Percentiles rank a stretch among this genome's conserved stretches.
Conservation (phyloP, 2,113 vertebrate genomes). For the Hypanus sabinus region DNA sequence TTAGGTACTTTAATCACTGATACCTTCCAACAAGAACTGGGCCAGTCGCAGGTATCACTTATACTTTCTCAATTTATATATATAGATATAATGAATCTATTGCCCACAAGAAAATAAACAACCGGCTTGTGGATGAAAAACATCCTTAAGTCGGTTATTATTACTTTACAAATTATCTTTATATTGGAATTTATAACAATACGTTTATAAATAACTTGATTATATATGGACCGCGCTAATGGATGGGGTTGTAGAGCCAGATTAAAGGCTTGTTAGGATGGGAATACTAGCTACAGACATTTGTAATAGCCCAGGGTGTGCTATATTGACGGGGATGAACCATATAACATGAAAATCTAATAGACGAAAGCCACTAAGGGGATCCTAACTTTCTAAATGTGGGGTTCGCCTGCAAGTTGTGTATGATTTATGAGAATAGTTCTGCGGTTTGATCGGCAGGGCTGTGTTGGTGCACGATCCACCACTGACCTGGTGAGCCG, state of each 20-base stretch:
- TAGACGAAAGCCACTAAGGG: not conserved
- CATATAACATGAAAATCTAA: not conserved
- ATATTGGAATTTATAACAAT: not conserved
- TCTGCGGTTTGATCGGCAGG: not conserved
- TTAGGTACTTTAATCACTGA: not conserved
- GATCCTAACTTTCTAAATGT: not conserved
- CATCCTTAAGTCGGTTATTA: not conserved
- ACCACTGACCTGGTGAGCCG: conserved; percentile 69
- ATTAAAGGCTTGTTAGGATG: not conserved
- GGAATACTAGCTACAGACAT: not conserved
- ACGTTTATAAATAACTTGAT: not conserved
- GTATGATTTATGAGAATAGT: not conserved
- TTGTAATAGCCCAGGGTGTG: not conserved
- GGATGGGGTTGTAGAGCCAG: not conserved
- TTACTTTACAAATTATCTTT: not conserved
- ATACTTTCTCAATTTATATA: not conserved
- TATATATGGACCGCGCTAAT: not conserved
- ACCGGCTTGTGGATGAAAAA: not conserved
- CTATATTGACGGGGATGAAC: no score
- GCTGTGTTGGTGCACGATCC: not conserved
- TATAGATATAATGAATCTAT: not conserved
- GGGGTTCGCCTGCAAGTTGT: no score
- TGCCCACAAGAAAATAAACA: not conserved
- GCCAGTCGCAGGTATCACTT: not conserved
- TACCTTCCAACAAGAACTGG: not conserved